Percentiles rank a stretch among this genome's conserved stretches.
Conservation (phyloP, 1,140 invertebrate species). For the Macrostomum lignano region DNA sequence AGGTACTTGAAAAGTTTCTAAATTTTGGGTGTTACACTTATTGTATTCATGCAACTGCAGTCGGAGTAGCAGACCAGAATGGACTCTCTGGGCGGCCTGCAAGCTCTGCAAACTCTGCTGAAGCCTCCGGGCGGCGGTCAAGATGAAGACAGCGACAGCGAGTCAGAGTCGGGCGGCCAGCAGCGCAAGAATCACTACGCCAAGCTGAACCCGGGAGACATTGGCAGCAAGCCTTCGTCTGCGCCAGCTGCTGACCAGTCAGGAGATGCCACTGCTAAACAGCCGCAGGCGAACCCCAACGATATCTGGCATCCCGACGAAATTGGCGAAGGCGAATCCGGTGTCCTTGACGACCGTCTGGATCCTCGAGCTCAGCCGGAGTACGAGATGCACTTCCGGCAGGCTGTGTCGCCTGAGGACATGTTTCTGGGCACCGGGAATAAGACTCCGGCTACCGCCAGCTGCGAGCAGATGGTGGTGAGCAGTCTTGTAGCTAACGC, state of each 20-base stretch:
- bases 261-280: background rate
- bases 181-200: constrained; percentile 5
- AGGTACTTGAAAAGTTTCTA: background rate
- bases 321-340: constrained; percentile 24
- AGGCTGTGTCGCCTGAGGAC: constrained; percentile 51
- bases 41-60: background rate
- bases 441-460: constrained; percentile 46
- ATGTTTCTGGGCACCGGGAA: constrained; percentile 53
- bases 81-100: constrained; percentile 3
- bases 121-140: background rate
- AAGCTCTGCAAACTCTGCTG: constrained; percentile 5
- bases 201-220: constrained; percentile 6
- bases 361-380: constrained; percentile 40
- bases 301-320: constrained; percentile 35
- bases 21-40: background rate
- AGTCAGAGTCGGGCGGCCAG: constrained; percentile 4
- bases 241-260: background rate
- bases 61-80: background rate
- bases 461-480: constrained; percentile 50
- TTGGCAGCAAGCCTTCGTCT: background rate
- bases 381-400: constrained; percentile 45
- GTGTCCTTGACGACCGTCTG: constrained; percentile 29
- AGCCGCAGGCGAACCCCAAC: constrained; percentile 17
- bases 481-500: too few species aligned
- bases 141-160: constrained; percentile 4